Evolutionary conservation across 2,888 invertebrate genomes (phyloP).

Genomic region (Papilio gigon): DNA sequence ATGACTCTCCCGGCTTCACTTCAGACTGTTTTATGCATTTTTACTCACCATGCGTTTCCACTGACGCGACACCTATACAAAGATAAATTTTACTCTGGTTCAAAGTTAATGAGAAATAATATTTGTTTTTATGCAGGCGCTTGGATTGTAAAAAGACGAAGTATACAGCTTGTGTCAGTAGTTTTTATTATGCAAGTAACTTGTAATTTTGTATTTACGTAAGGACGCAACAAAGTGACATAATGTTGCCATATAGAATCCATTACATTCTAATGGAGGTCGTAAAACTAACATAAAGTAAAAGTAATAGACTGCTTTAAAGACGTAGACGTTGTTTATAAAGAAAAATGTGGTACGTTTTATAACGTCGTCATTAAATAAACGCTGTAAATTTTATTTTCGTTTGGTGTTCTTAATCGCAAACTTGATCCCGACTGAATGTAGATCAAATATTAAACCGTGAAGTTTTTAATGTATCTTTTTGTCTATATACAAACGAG

Average conservation of each 20-base stretch:
- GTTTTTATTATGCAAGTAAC: not conserved
- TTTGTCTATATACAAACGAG: too few species aligned
- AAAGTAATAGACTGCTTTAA: conserved; percentile 31
- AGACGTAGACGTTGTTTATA: conserved; percentile 16
- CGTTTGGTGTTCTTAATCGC: not conserved
- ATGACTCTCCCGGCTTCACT: conserved; percentile 15
- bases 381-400: not conserved
- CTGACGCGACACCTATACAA: too few species aligned
- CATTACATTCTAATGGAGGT: conserved; percentile 30
- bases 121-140: not conserved
- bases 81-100: conserved; percentile 13
- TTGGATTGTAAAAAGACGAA: too few species aligned
- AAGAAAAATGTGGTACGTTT: not conserved
- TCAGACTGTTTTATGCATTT: not conserved
- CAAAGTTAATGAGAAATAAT: too few species aligned
- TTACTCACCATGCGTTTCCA: too few species aligned
- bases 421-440: not conserved
- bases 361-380: conserved; percentile 4
- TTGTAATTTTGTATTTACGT: too few species aligned
- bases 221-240: conserved; percentile 24
- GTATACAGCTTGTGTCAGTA: too few species aligned
- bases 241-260: conserved; percentile 7
- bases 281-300: conserved; percentile 36
- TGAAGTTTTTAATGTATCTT: not conserved
- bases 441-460: not conserved